Evolutionary conservation across 37 sponge, comb jelly and placozoan genomes (phyloP), one percentile per base, ranked within the genome.

Genomic region (Petrosia ficiformis): DNA sequence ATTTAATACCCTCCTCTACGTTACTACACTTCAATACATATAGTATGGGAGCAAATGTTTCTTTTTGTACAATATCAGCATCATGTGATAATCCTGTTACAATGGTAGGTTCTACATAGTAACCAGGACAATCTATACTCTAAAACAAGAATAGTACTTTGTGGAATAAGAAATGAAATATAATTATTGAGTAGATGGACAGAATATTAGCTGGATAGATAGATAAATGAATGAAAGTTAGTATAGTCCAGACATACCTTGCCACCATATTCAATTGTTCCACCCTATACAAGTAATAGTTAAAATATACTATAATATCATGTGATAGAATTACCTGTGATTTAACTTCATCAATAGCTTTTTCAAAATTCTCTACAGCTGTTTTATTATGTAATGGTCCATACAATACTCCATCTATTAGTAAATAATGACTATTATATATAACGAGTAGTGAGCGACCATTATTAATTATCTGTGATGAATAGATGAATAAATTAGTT

Each of bases 31-130:
- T 95, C 37, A 89, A 68, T 1, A 93, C 90, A 67, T 99, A 99
- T 44, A 95, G 84, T 56, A 99, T 86, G 1, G 99, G 99, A 35
- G 77, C 99, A 86, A 99, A 99, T 1, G 96, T 93, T 75, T 99
- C 99, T 41, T 76, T 78, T 37, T 59, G 83, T 1, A 99, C 96
- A 37, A 99, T 86, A 0, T 68, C 76, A 22, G 87, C 39, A 57
- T 95, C 87, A 72, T 93, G 96, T 0, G 75, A 56, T 22, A 99
- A 76, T 31, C 92, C 94, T 6, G 92, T 90, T 34, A 99, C 75
- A 24, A 99, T 87, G 43, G 99, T 99, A 0, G 99, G 99, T 69
- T 93, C 92, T 39, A 99, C 99, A 78, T 80, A 99, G 58, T 89
- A 39, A 28, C 99, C 99, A 6, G 81, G 86, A 44, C 94, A 33